Conservation (phyloP, 2,797 vertebrate genomes). For the Falco cherrug region DNA sequence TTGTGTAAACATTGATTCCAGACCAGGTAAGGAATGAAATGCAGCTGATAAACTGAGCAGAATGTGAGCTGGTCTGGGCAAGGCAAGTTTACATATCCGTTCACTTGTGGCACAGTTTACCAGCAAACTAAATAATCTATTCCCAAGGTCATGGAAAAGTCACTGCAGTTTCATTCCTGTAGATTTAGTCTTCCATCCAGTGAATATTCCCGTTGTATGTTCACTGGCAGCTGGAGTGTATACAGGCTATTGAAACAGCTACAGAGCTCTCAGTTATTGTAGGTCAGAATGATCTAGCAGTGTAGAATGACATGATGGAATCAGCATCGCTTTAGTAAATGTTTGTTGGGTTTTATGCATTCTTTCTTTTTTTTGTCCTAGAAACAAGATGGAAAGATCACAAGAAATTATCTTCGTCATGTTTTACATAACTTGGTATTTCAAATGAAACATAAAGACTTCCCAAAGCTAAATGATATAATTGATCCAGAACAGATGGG, state of each 20-base stretch:
- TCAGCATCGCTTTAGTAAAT: neutral
- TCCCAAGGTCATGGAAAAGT: neutral
- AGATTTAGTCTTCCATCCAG: neutral
- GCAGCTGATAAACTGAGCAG: neutral
- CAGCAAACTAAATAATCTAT: neutral
- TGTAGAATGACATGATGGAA: neutral
- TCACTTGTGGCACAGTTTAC: neutral
- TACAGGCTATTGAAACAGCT: neutral
- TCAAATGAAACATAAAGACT: conserved; percentile 65
- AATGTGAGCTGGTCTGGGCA: neutral
- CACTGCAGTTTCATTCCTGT: neutral
- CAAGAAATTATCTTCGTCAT: conserved; percentile 57
- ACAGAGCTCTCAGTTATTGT: neutral
- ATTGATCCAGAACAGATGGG: conserved; percentile 71
- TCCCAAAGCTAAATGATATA: conserved; percentile 70
- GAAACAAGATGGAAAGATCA: conserved; percentile 57
- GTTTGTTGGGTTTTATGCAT: neutral
- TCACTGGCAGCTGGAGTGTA: neutral
- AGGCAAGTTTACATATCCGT: neutral
- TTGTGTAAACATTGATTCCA: neutral
- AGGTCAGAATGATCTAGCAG: neutral
- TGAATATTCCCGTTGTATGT: neutral
- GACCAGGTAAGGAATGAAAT: neutral
- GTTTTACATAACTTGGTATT: conserved; percentile 51
- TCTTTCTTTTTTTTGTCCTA: neutral